Evolutionary conservation across 2,888 invertebrate genomes (phyloP), one percentile per base, ranked within the genome.

Genomic region (Stenchaetothrips biformis): DNA sequence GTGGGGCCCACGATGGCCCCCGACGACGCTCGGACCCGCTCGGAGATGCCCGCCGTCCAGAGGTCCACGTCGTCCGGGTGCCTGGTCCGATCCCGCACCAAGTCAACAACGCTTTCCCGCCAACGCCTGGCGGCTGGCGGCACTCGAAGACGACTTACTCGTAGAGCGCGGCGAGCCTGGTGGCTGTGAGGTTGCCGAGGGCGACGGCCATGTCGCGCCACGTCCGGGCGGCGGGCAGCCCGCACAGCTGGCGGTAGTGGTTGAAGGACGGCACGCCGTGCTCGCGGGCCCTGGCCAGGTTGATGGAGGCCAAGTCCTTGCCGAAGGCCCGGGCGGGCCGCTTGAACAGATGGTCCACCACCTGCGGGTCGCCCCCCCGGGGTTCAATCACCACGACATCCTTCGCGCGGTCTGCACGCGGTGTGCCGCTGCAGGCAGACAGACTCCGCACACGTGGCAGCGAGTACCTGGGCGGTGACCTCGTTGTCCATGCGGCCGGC

Each of bases 311-410:
- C 82, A 89, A 84, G 83, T 89, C 89, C 84, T 88, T 87, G 67
- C 89, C 89, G 82, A 87, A 90, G 81, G 84, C 85, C 79, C 83
- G 86, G 82, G 83, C 86, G 87, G 87, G 87, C 86, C 87, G 83
- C 90, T 90, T 90, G 85, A 86, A 88, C 59, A 90, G 84, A 82
- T 88, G 87, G 83, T 88, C 87, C 6, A 89, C 89, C 79, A 90
- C 86, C 88, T 90, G 85, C 67, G 67, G n/a, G 53, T 9, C 13
- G 53, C 1, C 2, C 9, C 53, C 13, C 9, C 53, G 53, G 53
- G 13, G 53, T 13, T 9, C 16, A 9, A 9, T 16, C 25, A 9
- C 25, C 25, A 77, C 37, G 77, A 9, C 53, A 16, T 53, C 53
- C n/a, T n/a, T n/a, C n/a, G n/a, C n/a, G n/a, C n/a, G n/a, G 53